Evolutionary conservation across 2,888 invertebrate species (phyloP).

Genomic region (Norana najaformis): DNA sequence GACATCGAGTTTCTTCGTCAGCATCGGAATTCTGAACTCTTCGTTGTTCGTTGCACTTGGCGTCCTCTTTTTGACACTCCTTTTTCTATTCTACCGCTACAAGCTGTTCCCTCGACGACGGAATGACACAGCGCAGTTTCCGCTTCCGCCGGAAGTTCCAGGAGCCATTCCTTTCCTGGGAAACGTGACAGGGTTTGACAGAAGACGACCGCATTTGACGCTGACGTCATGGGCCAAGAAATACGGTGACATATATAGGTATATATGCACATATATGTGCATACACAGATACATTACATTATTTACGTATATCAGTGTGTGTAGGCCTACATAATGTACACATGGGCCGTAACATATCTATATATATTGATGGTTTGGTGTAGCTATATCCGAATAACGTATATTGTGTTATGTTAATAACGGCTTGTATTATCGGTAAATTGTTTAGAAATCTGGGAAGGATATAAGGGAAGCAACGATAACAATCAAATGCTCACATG

Average conservation of each 20-base stretch:
- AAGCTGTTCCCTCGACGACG: background rate
- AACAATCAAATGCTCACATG: too few species aligned
- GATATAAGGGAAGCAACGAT: too few species aligned
- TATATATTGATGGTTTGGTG: too few species aligned
- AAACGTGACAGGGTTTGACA: slow-evolving; percentile 46
- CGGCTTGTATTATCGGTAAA: too few species aligned
- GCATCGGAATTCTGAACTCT: background rate
- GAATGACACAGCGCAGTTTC: background rate
- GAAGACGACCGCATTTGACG: slow-evolving; percentile 48
- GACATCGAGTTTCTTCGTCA: background rate
- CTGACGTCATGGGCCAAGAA: slow-evolving; percentile 47
- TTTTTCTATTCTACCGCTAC: background rate
- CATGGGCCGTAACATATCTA: too few species aligned
- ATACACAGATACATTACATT: too few species aligned
- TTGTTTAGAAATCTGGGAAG: too few species aligned
- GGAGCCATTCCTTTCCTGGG: slow-evolving; percentile 47
- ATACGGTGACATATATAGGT: slow-evolving; percentile 51
- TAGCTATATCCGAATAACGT: too few species aligned
- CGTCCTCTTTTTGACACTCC: background rate
- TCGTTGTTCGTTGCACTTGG: background rate
- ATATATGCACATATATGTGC: background rate
- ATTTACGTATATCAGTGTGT: too few species aligned
- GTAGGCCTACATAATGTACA: too few species aligned
- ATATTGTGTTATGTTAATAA: too few species aligned
- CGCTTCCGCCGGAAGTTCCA: slow-evolving; percentile 35